These are phyloP conservation scores for Pseudococcus longispinus DNA, from an alignment of 2,888 invertebrate species.

Conservation along the genomic window DNA sequence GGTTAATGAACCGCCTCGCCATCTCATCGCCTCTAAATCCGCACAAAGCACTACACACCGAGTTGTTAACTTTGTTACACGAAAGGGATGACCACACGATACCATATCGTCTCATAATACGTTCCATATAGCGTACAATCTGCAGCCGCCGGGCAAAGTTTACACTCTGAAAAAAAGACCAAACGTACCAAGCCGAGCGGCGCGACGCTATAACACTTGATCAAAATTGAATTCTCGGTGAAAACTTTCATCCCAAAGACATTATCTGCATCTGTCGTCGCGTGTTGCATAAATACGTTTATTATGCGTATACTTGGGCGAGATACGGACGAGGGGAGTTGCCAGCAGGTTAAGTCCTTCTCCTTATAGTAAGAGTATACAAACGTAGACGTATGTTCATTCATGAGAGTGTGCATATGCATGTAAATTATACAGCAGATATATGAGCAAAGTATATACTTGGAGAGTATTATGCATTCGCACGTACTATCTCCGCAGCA, in stretches of 20 bases:
- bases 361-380: too few species aligned
- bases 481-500: not conserved
- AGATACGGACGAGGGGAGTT: not conserved
- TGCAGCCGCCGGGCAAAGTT: not conserved
- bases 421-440: not conserved
- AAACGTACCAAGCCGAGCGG: not conserved
- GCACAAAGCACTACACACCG: not conserved
- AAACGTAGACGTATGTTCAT: too few species aligned
- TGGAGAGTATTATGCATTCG: not conserved
- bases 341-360: not conserved
- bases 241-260: constrained; percentile 1
- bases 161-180: not conserved
- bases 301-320: not conserved
- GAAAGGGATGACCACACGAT: not conserved
- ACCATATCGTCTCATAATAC: not conserved
- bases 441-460: not conserved
- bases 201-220: constrained; percentile 12
- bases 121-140: too few species aligned
- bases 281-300: not conserved
- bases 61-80: not conserved
- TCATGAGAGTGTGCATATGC: not conserved
- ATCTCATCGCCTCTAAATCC: not conserved
- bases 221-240: constrained; percentile 31
- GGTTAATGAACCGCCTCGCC: not conserved
- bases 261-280: constrained; percentile 33